phyloP scores from a whole-genome alignment of 2,113 vertebrate genomes.

The Pachyramphus minor region DNA sequence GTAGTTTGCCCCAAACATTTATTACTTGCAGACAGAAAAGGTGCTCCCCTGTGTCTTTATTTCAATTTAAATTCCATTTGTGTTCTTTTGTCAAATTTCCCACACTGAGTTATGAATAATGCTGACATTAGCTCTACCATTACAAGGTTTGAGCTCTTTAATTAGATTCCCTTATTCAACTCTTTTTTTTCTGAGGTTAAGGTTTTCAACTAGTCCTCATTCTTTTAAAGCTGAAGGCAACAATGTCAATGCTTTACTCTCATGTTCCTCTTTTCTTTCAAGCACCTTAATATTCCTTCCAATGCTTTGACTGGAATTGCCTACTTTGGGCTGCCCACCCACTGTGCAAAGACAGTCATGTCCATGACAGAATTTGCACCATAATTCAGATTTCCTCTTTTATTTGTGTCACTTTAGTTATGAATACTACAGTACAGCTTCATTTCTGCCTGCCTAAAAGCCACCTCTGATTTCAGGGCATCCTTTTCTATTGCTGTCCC shows the following conservation, averaged over 20 bases:
- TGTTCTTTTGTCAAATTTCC: constrained; percentile 57
- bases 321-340: not conserved
- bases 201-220: not conserved
- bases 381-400: not conserved
- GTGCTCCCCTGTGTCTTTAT: constrained; percentile 29
- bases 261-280: not conserved
- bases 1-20: constrained; percentile 35
- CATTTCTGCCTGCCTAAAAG: not conserved
- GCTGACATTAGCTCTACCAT: constrained; percentile 60
- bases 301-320: not conserved
- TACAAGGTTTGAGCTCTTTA: constrained; percentile 51
- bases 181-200: constrained; percentile 22
- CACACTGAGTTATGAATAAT: constrained; percentile 55
- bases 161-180: constrained; percentile 46
- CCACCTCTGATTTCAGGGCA: not conserved
- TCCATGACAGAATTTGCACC: not conserved
- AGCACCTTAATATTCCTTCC: not conserved
- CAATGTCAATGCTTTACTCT: not conserved
- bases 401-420: not conserved
- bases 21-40: constrained; percentile 31
- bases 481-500: not conserved
- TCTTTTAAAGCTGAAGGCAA: constrained; percentile 9
- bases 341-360: fast-evolving
- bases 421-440: not conserved
- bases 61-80: constrained; percentile 64